phyloP scores from a whole-genome alignment of 2,888 invertebrate species.

The Caenorhabditis sulstoni region DNA sequence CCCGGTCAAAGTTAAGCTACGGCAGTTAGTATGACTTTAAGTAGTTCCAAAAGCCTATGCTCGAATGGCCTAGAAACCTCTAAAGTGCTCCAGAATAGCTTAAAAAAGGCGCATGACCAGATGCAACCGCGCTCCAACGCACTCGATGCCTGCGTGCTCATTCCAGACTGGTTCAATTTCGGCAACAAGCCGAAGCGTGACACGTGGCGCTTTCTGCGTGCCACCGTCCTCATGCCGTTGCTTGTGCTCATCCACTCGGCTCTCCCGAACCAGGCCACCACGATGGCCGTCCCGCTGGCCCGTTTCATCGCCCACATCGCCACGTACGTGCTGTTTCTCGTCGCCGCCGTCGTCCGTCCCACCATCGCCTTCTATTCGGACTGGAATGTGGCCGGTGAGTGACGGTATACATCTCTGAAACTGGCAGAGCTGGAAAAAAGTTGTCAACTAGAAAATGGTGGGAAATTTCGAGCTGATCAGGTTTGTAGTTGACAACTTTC shows the following conservation, averaged over 20 bases:
- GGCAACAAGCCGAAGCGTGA: conserved; percentile 58
- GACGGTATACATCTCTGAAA: too few species aligned
- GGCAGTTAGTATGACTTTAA: too few species aligned
- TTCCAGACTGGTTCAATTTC: conserved; percentile 67
- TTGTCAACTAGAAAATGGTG: too few species aligned
- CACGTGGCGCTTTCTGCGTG: conserved; percentile 58
- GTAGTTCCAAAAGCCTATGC: too few species aligned
- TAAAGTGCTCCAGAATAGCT: too few species aligned
- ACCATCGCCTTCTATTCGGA: background rate
- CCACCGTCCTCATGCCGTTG: conserved; percentile 63
- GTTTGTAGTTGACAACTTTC: too few species aligned
- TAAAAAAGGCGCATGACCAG: too few species aligned
- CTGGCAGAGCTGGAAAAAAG: too few species aligned
- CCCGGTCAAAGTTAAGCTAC: too few species aligned
- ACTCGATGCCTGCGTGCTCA: background rate
- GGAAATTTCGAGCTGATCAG: too few species aligned
- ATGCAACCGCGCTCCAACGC: too few species aligned
- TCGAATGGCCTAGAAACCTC: too few species aligned
- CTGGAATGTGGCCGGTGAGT: background rate
- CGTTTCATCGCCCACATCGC: conserved; percentile 61
- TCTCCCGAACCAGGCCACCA: background rate
- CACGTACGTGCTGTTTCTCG: conserved; percentile 51
- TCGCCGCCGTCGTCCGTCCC: conserved; percentile 23
- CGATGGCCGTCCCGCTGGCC: conserved; percentile 64
- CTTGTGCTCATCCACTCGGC: conserved; percentile 29